Percentiles rank a stretch among this genome's conserved stretches.
Evolutionary conservation across 2,888 invertebrate genomes (phyloP).

Genomic region (Hypselothyrea guttata): DNA sequence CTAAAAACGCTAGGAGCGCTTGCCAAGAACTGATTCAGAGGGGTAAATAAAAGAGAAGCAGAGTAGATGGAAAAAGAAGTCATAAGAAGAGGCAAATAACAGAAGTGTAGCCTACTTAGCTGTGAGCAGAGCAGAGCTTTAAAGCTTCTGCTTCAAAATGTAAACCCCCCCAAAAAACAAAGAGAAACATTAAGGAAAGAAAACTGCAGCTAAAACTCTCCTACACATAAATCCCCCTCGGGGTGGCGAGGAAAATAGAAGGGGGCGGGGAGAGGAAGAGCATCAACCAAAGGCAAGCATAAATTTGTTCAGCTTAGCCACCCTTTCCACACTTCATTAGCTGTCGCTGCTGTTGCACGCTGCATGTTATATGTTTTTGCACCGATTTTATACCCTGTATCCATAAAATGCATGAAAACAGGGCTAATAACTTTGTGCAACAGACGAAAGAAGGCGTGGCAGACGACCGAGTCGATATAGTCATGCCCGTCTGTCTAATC

Average conservation of each 20-base stretch:
- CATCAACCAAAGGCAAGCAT: slow-evolving; percentile 25
- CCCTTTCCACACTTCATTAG: slow-evolving; percentile 55
- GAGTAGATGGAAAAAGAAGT: neutral
- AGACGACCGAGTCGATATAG: too few relatives aligned
- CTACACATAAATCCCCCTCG: too few relatives aligned
- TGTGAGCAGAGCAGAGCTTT: slow-evolving; percentile 15
- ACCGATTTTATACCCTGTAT: too few relatives aligned
- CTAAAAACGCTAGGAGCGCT: neutral
- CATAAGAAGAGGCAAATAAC: neutral
- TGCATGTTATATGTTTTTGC: slow-evolving; percentile 1
- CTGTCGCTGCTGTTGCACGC: neutral
- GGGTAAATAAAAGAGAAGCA: too few relatives aligned
- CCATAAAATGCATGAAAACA: too few relatives aligned
- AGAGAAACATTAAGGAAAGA: too few relatives aligned
- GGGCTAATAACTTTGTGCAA: too few relatives aligned
- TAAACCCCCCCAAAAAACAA: neutral
- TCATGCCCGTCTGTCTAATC: too few relatives aligned
- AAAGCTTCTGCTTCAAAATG: slow-evolving; percentile 13
- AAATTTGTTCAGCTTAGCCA: slow-evolving; percentile 45
- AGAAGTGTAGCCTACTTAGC: slow-evolving; percentile 25
- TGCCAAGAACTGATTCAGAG: neutral
- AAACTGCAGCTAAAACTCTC: too few relatives aligned
- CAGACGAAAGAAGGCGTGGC: too few relatives aligned
- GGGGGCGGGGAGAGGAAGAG: too few relatives aligned
- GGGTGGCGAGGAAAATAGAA: too few relatives aligned